These are phyloP conservation scores for Alviniconcha marisindica DNA, from an alignment of 1,140 invertebrate genomes.

Conservation along the genomic window DNA sequence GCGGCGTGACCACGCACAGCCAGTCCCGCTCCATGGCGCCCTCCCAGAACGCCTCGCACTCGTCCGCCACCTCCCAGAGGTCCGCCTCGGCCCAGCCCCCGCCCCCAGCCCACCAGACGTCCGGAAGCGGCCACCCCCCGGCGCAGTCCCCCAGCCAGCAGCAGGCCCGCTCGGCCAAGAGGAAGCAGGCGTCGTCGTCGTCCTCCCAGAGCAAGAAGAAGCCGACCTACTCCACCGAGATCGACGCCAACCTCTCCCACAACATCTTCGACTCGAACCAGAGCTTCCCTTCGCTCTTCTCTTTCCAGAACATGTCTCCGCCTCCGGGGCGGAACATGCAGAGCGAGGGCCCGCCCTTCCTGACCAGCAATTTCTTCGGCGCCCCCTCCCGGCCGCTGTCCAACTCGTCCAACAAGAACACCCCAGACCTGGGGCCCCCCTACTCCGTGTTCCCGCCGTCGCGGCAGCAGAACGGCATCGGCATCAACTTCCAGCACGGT, in stretches of 20 bases:
- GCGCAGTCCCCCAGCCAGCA: conserved; percentile 12
- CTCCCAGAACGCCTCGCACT: conserved; percentile 39
- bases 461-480: conserved; percentile 73
- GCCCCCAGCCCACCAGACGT: conserved; percentile 40
- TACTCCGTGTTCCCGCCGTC: conserved; percentile 72
- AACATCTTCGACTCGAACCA: conserved; percentile 72
- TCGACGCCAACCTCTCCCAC: conserved; percentile 67
- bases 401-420: conserved; percentile 66
- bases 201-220: conserved; percentile 63
- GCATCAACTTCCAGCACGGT: conserved; percentile 74
- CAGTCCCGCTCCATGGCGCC: conserved; percentile 43
- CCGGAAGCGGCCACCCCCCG: conserved; percentile 30
- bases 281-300: conserved; percentile 71
- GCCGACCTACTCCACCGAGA: conserved; percentile 54
- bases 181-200: conserved; percentile 44
- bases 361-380: conserved; percentile 69
- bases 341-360: conserved; percentile 61
- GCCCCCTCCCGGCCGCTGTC: conserved; percentile 58
- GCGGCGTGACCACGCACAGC: conserved; percentile 44
- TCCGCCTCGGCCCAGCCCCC: conserved; percentile 17
- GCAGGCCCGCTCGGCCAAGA: conserved; percentile 40
- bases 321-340: conserved; percentile 64
- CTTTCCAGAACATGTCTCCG: conserved; percentile 66
- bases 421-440: conserved; percentile 63
- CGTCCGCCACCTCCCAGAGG: neutral